Evolutionary conservation across 2,888 invertebrate species (phyloP), one percentile per base, ranked within the genome.

Genomic region (Allygus modestus): DNA sequence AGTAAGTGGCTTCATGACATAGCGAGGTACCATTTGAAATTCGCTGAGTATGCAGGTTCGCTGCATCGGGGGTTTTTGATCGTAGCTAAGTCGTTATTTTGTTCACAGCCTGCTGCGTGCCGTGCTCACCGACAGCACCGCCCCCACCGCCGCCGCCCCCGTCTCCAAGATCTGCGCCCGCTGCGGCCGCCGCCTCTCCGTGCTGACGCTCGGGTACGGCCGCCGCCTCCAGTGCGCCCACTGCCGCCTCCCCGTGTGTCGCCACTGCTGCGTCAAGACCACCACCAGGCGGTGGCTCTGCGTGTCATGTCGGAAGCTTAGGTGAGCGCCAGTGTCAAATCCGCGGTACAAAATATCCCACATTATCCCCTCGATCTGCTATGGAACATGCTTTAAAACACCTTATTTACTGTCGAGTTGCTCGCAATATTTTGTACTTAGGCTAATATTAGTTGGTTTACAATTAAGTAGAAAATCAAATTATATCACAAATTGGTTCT

Each of bases 171-270:
- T 41, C 33, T 84, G 84, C 46, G 84, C 84, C 37, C 75, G 84
- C 61, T 84, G 84, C 58, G 84, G 84, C 28, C 84, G 84, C 41
- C 77, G 54, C 28, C 77, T 84, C 46, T 84, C 77, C n/a, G 33
- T 23, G 37, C 43, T 84, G 23, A 51, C 58, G 37, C 61, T 61
- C 20, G 84, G 84, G n/a, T 77, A 54, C 43, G 43, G 84, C n/a
- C 77, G 77, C 54, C 75, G 84, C 41, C 61, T 84, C 58, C 84
- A 65, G 77, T 84, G 84, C 41, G 84, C 79, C 20, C 84, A 77
- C 28, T 84, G 84, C 23, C 65, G 54, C 17, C 65, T 84, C n/a
- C 77, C 26, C 46, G 84, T 84, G 43, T 84, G 84, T 41, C 58
- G 77, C 9, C 84, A 79, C 77, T 84, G 84, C 58, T 84, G 77